A percentile compares a stretch with the other conserved stretches of the same genome.
These are phyloP conservation scores for Rhinopomastus cyanomelas DNA, from an alignment of 2,113 vertebrate genomes.

Conservation along the genomic window DNA sequence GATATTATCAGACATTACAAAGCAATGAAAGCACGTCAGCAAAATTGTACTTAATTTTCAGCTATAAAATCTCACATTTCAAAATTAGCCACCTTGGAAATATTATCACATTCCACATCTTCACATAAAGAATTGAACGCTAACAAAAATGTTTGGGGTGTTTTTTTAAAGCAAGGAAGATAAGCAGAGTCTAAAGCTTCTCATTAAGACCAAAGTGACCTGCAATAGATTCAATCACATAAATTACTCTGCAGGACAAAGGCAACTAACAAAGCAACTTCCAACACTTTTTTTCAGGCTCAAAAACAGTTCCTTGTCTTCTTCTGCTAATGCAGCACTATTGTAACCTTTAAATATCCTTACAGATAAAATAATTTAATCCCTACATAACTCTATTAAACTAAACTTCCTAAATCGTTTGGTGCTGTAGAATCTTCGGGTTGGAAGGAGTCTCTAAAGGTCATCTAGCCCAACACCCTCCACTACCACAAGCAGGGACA, in stretches of 20 bases:
- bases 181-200: neutral
- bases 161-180: neutral
- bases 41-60: neutral
- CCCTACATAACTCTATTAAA: neutral
- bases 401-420: accelerated
- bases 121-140: neutral
- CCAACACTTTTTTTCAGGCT: neutral
- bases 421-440: too few relatives aligned
- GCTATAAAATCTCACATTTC: neutral
- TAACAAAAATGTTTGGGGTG: neutral
- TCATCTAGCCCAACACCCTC: too few relatives aligned
- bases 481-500: too few relatives aligned
- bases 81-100: neutral
- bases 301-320: neutral
- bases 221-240: neutral
- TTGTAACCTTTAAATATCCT: neutral
- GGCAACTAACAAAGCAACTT: neutral
- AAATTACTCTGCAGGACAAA: neutral
- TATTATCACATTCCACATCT: neutral
- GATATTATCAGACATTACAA: neutral
- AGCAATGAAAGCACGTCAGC: neutral
- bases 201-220: neutral
- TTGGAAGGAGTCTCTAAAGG: too few relatives aligned
- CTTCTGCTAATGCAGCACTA: neutral
- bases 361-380: neutral